Conservation (phyloP, 2,113 vertebrate genomes). For the Cephalophus harveyi region DNA sequence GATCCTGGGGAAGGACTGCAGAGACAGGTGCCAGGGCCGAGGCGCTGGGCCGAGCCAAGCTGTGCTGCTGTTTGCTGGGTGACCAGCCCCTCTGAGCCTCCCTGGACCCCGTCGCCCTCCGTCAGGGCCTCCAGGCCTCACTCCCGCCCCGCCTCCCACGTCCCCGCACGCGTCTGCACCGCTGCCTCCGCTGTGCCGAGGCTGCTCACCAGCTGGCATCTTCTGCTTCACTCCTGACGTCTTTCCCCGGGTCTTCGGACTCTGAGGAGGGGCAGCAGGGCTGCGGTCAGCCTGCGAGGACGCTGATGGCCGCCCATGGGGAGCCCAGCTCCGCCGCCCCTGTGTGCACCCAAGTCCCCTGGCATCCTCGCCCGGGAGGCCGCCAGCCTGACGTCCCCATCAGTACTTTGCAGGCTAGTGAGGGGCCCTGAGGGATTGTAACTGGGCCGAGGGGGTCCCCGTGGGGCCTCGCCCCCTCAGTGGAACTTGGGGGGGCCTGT, state of each 20-base stretch:
- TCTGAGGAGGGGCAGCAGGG: constrained; percentile 38
- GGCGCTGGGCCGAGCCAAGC: not conserved
- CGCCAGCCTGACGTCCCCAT: rapidly evolving
- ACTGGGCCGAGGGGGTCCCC: not conserved
- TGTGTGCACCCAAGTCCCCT: rapidly evolving
- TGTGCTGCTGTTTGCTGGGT: rapidly evolving
- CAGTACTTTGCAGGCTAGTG: not conserved
- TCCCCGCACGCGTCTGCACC: rapidly evolving
- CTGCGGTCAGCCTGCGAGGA: not conserved
- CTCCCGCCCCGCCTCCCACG: not conserved
- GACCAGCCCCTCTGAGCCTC: not conserved
- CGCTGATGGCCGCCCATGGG: not conserved
- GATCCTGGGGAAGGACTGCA: rapidly evolving
- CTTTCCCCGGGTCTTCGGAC: constrained; percentile 40
- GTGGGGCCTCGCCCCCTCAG: not conserved
- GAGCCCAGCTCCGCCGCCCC: not conserved
- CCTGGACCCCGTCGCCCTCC: not conserved
- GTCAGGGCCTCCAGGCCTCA: not conserved
- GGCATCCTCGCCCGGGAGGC: not conserved
- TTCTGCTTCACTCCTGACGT: not conserved
- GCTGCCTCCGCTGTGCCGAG: not conserved
- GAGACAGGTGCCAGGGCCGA: rapidly evolving
- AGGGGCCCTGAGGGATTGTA: not conserved
- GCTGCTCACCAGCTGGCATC: constrained; percentile 41
- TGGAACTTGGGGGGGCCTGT: not conserved